Conservation (phyloP, 2,113 vertebrate genomes). For the Chionis minor region DNA sequence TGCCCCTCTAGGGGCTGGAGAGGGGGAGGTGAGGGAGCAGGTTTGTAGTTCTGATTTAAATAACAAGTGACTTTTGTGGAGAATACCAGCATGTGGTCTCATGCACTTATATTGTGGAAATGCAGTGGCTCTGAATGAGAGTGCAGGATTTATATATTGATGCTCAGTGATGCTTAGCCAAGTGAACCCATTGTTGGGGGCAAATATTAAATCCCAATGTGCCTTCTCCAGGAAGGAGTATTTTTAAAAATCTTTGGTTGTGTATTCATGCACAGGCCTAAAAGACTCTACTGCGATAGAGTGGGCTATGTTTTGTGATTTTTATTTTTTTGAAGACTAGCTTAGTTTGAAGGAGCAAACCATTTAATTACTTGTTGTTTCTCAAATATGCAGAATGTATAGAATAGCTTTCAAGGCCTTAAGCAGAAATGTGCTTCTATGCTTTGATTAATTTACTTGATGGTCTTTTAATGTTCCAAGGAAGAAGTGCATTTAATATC, state of each 20-base stretch:
- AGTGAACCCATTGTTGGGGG: constrained; percentile 45
- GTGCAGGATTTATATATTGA: constrained; percentile 47
- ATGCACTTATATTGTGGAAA: constrained; percentile 60
- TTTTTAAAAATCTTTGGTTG: constrained; percentile 39
- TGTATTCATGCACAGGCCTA: constrained; percentile 11
- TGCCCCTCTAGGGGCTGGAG: constrained; percentile 48
- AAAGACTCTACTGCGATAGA: not conserved
- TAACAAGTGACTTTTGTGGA: constrained; percentile 72
- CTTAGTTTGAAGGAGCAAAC: not conserved
- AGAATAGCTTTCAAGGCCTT: not conserved
- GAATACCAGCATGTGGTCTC: constrained; percentile 62
- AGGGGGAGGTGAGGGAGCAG: constrained; percentile 50
- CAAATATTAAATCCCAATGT: constrained; percentile 49
- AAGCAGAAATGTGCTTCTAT: not conserved
- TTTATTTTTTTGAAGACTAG: not conserved
- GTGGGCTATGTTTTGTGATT: not conserved
- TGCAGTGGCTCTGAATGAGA: constrained; percentile 53
- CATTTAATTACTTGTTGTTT: constrained; percentile 44
- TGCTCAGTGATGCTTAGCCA: constrained; percentile 65
- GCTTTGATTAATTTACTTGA: not conserved
- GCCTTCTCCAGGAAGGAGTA: not conserved
- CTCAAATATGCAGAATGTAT: not conserved
- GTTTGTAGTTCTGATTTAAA: constrained; percentile 74
- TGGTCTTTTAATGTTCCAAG: not conserved
- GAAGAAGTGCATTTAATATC: not conserved